phyloP scores from a whole-genome alignment of 92 coral and sea anemone species.

The Muricea muricata region DNA sequence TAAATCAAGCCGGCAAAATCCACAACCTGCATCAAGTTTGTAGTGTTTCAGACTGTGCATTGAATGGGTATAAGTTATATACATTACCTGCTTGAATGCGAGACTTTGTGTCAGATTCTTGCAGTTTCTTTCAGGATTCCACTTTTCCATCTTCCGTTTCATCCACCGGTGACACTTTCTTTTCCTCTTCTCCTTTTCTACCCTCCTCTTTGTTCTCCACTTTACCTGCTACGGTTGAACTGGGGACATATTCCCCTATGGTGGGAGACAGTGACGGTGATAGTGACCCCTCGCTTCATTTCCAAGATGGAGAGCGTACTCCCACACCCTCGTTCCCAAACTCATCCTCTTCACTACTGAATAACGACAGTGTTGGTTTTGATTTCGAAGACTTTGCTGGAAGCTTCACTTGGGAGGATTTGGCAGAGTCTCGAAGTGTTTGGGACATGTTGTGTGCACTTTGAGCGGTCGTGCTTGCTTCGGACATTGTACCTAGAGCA shows the following conservation, averaged over 20 bases:
- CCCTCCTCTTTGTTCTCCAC: slow-evolving; percentile 27
- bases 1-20: no score
- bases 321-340: slow-evolving; percentile 71
- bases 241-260: slow-evolving; percentile 76
- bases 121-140: slow-evolving; percentile 41
- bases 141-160: background rate
- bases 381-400: slow-evolving; percentile 1
- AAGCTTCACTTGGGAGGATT: slow-evolving; percentile 43
- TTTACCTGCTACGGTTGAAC: slow-evolving; percentile 64
- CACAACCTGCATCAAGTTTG: no score
- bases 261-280: slow-evolving; percentile 91
- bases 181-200: background rate
- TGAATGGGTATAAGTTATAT: background rate
- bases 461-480: slow-evolving; percentile 22
- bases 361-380: slow-evolving; percentile 79
- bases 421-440: slow-evolving; percentile 44
- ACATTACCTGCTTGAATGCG: slow-evolving; percentile 51
- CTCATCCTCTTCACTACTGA: slow-evolving; percentile 74
- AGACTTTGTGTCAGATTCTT: slow-evolving; percentile 21
- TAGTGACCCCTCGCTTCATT: slow-evolving; percentile 65
- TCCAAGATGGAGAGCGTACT: slow-evolving; percentile 69
- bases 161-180: background rate
- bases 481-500: slow-evolving; percentile 72
- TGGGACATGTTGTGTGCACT: slow-evolving; percentile 46
- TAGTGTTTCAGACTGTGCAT: no score